phyloP scores from a whole-genome alignment of 2,113 vertebrate species.

The Tiliqua scincoides region DNA sequence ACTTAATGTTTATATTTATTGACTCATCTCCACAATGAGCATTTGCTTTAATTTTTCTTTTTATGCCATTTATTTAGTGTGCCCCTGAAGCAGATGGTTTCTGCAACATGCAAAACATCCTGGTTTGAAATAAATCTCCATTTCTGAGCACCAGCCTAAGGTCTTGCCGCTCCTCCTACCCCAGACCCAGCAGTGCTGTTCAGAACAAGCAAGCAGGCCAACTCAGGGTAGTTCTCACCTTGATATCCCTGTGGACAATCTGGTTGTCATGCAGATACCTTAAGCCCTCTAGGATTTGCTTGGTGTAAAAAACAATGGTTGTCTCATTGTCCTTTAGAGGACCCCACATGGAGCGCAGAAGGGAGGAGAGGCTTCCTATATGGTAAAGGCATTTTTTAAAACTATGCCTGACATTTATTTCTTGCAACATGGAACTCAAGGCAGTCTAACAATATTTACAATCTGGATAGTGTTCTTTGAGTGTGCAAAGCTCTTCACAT shows the following conservation, averaged over 20 bases:
- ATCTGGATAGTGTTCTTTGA: too few species aligned
- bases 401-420: neutral
- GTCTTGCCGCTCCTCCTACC: neutral
- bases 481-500: too few species aligned
- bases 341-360: slow-evolving; percentile 91
- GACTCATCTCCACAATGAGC: neutral
- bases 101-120: too few species aligned
- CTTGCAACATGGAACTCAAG: too few species aligned
- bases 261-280: slow-evolving; percentile 91
- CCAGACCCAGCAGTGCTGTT: neutral
- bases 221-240: slow-evolving; percentile 69
- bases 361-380: slow-evolving; percentile 89
- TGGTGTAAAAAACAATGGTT: slow-evolving; percentile 91
- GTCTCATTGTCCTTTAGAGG: slow-evolving; percentile 92
- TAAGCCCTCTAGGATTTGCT: slow-evolving; percentile 90
- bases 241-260: slow-evolving; percentile 93
- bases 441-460: too few species aligned
- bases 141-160: neutral
- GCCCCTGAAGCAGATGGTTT: neutral
- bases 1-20: neutral
- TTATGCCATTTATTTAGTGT: neutral
- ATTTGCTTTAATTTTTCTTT: neutral
- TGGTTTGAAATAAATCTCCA: neutral
- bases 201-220: neutral
- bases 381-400: neutral